phyloP scores from a whole-genome alignment of 2,888 invertebrate species.

The Cantharis rufa region DNA sequence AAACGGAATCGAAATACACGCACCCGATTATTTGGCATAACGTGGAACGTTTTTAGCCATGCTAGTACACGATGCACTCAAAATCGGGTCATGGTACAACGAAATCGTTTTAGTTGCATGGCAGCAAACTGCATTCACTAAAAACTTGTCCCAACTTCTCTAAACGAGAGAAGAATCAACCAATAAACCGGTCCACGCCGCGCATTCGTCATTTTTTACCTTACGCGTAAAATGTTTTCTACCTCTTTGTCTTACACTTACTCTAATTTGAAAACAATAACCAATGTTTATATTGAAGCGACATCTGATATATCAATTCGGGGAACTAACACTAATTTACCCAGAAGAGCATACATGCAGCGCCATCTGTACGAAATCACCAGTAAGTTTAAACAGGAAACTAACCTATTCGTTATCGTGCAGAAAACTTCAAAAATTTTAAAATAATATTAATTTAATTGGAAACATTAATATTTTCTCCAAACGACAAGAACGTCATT shows the following conservation, averaged over 20 bases:
- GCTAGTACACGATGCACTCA: slow-evolving; percentile 51
- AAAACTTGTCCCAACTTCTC: slow-evolving; percentile 53
- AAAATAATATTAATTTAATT: too few species aligned
- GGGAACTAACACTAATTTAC: not conserved
- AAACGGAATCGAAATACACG: slow-evolving; percentile 28
- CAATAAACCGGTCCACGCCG: slow-evolving; percentile 51
- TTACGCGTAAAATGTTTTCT: slow-evolving; percentile 39
- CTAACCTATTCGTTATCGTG: not conserved
- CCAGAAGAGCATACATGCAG: not conserved
- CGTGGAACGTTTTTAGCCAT: slow-evolving; percentile 47
- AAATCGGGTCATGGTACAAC: slow-evolving; percentile 57
- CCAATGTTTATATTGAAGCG: slow-evolving; percentile 7
- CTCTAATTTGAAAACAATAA: slow-evolving; percentile 28
- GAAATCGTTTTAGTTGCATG: slow-evolving; percentile 54
- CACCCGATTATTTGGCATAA: slow-evolving; percentile 32
- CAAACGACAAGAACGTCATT: too few species aligned
- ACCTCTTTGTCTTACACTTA: slow-evolving; percentile 45
- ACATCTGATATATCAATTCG: slow-evolving; percentile 5
- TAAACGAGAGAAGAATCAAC: slow-evolving; percentile 51
- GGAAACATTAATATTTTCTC: too few species aligned
- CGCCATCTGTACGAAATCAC: not conserved
- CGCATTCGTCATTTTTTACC: slow-evolving; percentile 52
- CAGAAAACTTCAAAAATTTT: too few species aligned
- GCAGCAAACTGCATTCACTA: slow-evolving; percentile 53
- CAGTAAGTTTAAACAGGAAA: not conserved